Conservation (phyloP, 1,140 invertebrate species). For the Polyergus mexicanus region DNA sequence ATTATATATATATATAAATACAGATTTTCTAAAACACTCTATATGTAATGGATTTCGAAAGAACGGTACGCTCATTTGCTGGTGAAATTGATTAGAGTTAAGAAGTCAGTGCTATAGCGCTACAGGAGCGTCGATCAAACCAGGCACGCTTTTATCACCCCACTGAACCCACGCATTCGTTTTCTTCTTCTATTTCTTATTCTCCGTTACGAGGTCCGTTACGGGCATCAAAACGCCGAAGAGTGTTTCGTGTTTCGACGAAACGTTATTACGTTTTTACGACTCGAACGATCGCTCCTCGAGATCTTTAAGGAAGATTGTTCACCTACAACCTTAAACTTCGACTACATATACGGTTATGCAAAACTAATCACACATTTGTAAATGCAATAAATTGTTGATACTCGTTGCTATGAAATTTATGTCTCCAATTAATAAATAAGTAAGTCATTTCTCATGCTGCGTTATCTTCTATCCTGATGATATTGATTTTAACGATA, state of each 20-base stretch:
- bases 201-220: slow-evolving; percentile 6
- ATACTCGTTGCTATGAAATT: slow-evolving; percentile 15
- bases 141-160: slow-evolving; percentile 61
- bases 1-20: background rate
- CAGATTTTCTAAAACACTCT: background rate
- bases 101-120: slow-evolving; percentile 49
- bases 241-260: slow-evolving; percentile 45
- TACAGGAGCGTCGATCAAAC: slow-evolving; percentile 55
- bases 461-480: background rate
- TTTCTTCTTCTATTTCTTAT: slow-evolving; percentile 22
- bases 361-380: slow-evolving; percentile 7
- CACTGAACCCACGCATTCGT: slow-evolving; percentile 58
- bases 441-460: background rate
- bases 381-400: slow-evolving; percentile 25
- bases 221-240: background rate
- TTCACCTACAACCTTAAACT: slow-evolving; percentile 11
- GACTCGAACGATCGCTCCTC: slow-evolving; percentile 11
- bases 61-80: slow-evolving; percentile 44
- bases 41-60: slow-evolving; percentile 47
- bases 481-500: background rate
- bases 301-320: slow-evolving; percentile 33
- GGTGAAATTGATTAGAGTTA: slow-evolving; percentile 70
- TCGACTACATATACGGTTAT: background rate
- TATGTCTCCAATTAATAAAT: slow-evolving; percentile 18
- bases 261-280: slow-evolving; percentile 52